Evolutionary conservation across 2,113 vertebrate genomes (phyloP).

Genomic region (Microcebus tavaratra): DNA sequence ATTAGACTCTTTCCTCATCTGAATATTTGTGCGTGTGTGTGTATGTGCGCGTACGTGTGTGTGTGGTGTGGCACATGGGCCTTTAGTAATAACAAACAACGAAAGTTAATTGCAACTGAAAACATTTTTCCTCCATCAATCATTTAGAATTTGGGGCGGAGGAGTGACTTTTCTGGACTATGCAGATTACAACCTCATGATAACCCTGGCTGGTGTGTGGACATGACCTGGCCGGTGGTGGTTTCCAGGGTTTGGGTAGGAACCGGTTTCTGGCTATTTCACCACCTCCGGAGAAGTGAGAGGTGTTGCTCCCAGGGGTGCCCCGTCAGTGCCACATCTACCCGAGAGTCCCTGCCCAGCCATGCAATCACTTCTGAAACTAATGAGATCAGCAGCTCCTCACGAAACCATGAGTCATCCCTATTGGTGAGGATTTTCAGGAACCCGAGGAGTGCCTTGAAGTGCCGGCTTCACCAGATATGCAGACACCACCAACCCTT

Average conservation of each 20-base stretch:
- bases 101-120: neutral
- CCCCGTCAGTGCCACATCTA: neutral
- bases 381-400: constrained; percentile 71
- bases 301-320: constrained; percentile 38
- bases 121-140: neutral
- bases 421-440: constrained; percentile 56
- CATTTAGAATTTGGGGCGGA: neutral
- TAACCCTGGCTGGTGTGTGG: constrained; percentile 23
- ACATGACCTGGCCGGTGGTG: constrained; percentile 47
- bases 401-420: constrained; percentile 75
- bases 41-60: no score
- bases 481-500: neutral
- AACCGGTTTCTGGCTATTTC: constrained; percentile 69
- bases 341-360: constrained; percentile 45
- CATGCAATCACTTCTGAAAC: constrained; percentile 68
- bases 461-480: constrained; percentile 56
- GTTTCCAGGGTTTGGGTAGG: constrained; percentile 66
- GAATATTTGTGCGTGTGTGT: neutral
- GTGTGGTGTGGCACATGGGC: neutral
- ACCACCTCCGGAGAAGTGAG: constrained; percentile 47
- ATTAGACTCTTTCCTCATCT: neutral
- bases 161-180: constrained; percentile 18
- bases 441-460: constrained; percentile 45
- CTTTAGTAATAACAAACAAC: neutral
- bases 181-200: neutral